Conservation (phyloP, 1,140 invertebrate genomes). For the Trichomalopsis sarcophagae region DNA sequence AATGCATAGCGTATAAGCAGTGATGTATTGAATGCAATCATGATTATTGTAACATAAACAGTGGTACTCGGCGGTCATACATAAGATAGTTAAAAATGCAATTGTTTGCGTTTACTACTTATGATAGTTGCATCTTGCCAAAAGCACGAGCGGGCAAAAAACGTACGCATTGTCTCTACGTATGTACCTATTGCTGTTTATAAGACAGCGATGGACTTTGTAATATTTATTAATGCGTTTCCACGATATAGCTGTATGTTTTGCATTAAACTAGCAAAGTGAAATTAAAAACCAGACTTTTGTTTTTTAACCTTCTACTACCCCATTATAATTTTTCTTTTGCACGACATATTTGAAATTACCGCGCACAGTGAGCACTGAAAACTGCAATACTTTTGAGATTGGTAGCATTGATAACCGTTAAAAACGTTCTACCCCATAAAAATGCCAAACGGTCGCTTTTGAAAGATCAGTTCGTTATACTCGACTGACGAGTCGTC, state of each 20-base stretch:
- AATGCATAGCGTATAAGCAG: not conserved
- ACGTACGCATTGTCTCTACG: slow-evolving; percentile 25
- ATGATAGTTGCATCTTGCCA: slow-evolving; percentile 24
- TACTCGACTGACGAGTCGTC: no score
- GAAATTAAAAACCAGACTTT: not conserved
- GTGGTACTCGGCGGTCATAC: not conserved
- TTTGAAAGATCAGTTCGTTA: no score
- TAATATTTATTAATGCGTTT: slow-evolving; percentile 50
- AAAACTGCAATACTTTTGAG: not conserved
- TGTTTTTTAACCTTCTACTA: not conserved
- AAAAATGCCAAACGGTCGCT: no score
- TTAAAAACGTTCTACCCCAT: not conserved
- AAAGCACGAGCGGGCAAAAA: slow-evolving; percentile 20
- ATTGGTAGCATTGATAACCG: not conserved
- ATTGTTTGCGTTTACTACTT: slow-evolving; percentile 1
- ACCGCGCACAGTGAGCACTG: not conserved
- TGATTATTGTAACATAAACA: slow-evolving; percentile 34
- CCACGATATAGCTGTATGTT: slow-evolving; percentile 45
- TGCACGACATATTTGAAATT: not conserved
- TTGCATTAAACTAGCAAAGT: slow-evolving; percentile 47
- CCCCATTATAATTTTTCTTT: no score
- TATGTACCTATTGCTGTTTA: slow-evolving; percentile 20
- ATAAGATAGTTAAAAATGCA: not conserved
- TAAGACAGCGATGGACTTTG: slow-evolving; percentile 29
- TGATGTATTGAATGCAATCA: slow-evolving; percentile 34